Base-by-base conservation (phyloP, 2,113 vertebrate species). In the Amphiprion ocellaris region DNA sequence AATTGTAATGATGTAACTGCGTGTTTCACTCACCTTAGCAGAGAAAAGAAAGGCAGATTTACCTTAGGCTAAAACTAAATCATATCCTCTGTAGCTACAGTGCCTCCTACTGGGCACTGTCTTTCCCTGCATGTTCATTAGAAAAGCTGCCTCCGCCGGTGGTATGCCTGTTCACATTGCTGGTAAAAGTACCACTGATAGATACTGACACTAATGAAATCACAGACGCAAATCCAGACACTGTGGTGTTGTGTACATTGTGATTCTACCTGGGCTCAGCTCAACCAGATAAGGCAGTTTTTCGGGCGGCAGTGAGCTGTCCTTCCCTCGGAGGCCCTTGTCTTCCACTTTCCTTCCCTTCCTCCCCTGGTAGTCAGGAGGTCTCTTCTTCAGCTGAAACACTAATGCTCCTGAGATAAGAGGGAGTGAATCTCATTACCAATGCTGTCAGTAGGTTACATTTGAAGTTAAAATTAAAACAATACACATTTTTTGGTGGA, bases 241-340 rank as follows among this genome's bases (percentile, higher is more conserved):
- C 17, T 21, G 8, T 3, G 28, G 2, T 19, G 37, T 59, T 47
- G 54, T 59, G n/a, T n/a, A 64, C n/a, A 55, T 21, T 30, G 49
- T 11, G 44, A 17, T 72, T n/a, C 17, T 90, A 88, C 79, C 89
- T 89, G 84, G 87, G 89, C 97, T 99, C 87, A 99, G 91, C 92
- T 99, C 98, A 80, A 99, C 98, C 65, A 99, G 90, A 82, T 99
- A 99, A 37, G 98, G 98, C 90, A 99, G 94, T 69, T 98, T 99
- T 89, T 99, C 98, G 0, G 97, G 96, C 7, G 96, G 96, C 77
- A 95, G 87, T 2, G 94, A 93, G 49, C 94, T 93, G 0, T 89
- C 96, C 89, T 95, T 97, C 61, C 95, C 95, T 53, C 94, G 93
- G 21, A 84, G 75, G 4, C 79, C 86, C 81, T 95, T 96, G 85